Percentiles rank a stretch among this genome's conserved stretches.
Evolutionary conservation across 2,888 invertebrate genomes (phyloP).

Genomic region (Habrosyne pyritoides): DNA sequence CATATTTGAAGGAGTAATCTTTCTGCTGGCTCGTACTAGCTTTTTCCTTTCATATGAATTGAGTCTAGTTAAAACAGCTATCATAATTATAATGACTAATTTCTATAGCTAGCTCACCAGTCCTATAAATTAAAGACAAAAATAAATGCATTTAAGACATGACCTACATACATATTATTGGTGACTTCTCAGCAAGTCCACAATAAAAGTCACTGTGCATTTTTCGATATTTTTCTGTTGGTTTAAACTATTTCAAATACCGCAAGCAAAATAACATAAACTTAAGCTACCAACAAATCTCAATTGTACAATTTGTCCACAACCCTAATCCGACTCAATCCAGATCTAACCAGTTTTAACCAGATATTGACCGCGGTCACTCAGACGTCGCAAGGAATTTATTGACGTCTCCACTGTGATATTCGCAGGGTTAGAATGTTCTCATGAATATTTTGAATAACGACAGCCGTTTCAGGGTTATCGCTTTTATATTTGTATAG

Average conservation of each 20-base stretch:
- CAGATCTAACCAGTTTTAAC: constrained; percentile 9
- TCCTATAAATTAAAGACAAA: too few relatives aligned
- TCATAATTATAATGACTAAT: too few relatives aligned
- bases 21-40: too few relatives aligned
- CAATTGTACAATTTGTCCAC: background rate
- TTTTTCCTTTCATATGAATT: too few relatives aligned
- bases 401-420: background rate
- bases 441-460: constrained; percentile 35
- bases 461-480: constrained; percentile 12
- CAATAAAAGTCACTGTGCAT: too few relatives aligned
- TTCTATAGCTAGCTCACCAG: too few relatives aligned
- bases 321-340: constrained; percentile 10
- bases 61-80: too few relatives aligned
- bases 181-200: too few relatives aligned
- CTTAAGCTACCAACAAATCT: background rate
- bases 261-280: background rate
- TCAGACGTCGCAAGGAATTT: constrained; percentile 8
- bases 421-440: constrained; percentile 13
- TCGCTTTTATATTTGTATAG: constrained; percentile 3
- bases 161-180: too few relatives aligned
- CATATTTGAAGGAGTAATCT: too few relatives aligned
- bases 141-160: too few relatives aligned
- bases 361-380: constrained; percentile 14
- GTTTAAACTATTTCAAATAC: background rate
- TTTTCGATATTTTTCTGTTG: too few relatives aligned